Evolutionary conservation across 2,888 invertebrate species (phyloP).

Genomic region (Drosophila pseudotalamancana): DNA sequence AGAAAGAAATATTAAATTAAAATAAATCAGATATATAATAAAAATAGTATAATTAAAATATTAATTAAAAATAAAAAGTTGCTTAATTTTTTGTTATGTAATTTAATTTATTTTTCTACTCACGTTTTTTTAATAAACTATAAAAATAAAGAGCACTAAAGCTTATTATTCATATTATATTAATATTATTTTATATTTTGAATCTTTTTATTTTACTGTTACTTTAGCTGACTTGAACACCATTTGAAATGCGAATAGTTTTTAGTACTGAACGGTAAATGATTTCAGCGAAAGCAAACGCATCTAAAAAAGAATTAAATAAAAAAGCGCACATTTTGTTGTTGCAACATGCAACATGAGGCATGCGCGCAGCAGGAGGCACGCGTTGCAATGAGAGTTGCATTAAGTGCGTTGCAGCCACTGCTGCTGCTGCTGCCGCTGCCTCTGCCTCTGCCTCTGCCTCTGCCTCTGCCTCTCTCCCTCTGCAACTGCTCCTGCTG

Average conservation of each 20-base stretch:
- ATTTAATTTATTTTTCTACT: too few relatives aligned
- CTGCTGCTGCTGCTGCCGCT: slow-evolving; percentile 16
- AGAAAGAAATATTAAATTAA: too few relatives aligned
- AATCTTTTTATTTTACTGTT: too few relatives aligned
- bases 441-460: slow-evolving; percentile 15
- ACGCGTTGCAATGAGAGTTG: slow-evolving; percentile 17
- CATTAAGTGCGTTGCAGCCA: slow-evolving; percentile 37
- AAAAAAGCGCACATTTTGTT: slow-evolving; percentile 23
- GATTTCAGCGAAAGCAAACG: slow-evolving; percentile 46
- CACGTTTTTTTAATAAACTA: too few relatives aligned
- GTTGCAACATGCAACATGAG: slow-evolving; percentile 38
- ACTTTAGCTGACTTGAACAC: too few relatives aligned
- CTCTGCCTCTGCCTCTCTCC: slow-evolving; percentile 15
- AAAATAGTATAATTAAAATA: too few relatives aligned
- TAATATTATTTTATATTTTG: too few relatives aligned
- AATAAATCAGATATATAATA: too few relatives aligned
- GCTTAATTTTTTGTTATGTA: too few relatives aligned
- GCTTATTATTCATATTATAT: too few relatives aligned
- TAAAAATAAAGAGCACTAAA: too few relatives aligned
- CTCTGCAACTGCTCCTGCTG: slow-evolving; percentile 23
- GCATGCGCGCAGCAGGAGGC: slow-evolving; percentile 47
- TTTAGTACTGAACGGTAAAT: slow-evolving; percentile 14
- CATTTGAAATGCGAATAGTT: not conserved
- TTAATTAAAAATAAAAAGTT: too few relatives aligned
- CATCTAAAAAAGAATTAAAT: slow-evolving; percentile 63